phyloP scores from a whole-genome alignment of 2,113 vertebrate species.

The Oryzias javanicus region DNA sequence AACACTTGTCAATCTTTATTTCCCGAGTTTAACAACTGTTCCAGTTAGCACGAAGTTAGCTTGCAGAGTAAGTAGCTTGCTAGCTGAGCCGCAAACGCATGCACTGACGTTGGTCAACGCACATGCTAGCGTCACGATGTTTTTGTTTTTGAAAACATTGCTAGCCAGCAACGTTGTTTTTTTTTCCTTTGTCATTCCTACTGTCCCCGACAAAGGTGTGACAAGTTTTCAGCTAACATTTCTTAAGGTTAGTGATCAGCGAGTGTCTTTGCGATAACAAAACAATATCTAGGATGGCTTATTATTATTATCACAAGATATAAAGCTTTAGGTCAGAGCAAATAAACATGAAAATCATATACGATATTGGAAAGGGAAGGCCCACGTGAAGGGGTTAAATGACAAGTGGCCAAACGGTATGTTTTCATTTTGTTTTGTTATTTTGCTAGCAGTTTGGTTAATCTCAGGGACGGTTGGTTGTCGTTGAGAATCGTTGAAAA shows the following conservation, averaged over 20 bases:
- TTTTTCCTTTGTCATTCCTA: neutral
- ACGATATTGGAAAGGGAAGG: slow-evolving; percentile 20
- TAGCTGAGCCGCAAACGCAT: slow-evolving; percentile 49
- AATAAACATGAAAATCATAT: slow-evolving; percentile 41
- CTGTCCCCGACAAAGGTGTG: no score
- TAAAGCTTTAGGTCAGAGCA: slow-evolving; percentile 24
- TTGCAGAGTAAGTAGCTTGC: slow-evolving; percentile 49
- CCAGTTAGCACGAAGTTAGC: slow-evolving; percentile 47
- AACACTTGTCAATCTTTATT: slow-evolving; percentile 44
- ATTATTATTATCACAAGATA: slow-evolving; percentile 18
- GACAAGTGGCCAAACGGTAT: slow-evolving; percentile 10
- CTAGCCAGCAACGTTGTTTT: slow-evolving; percentile 15
- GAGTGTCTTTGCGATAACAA: slow-evolving; percentile 6
- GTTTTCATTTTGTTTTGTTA: neutral
- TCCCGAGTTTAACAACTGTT: slow-evolving; percentile 52
- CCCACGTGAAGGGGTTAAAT: slow-evolving; percentile 28
- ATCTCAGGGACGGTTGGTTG: slow-evolving; percentile 2
- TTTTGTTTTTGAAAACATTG: slow-evolving; percentile 43
- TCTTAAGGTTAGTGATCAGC: slow-evolving; percentile 13
- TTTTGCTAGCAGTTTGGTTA: slow-evolving; percentile 5
- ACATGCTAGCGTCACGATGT: slow-evolving; percentile 56
- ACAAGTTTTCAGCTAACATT: neutral
- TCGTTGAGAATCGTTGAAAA: slow-evolving; percentile 15
- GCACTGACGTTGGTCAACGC: slow-evolving; percentile 56
- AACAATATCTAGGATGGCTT: slow-evolving; percentile 8